A percentile compares a stretch with the other conserved stretches of the same genome.
Evolutionary conservation across 2,888 invertebrate genomes (phyloP).

Genomic region (Eumacrocentrus americanus): DNA sequence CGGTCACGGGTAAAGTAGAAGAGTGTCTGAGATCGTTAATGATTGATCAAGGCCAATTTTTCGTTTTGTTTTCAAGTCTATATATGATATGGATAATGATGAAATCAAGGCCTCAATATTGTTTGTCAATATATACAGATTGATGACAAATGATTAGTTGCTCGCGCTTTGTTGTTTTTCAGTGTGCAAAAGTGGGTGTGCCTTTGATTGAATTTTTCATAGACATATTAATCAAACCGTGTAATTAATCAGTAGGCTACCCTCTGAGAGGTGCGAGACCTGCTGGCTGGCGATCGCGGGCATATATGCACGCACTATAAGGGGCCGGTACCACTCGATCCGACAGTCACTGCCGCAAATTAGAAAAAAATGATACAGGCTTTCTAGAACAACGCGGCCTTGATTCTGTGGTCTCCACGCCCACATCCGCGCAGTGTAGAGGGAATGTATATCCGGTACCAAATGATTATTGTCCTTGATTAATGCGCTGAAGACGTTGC

Average conservation of each 20-base stretch:
- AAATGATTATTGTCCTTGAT: conserved; percentile 18
- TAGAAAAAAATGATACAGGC: conserved; percentile 34
- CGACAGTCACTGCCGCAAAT: conserved; percentile 36
- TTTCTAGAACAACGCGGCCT: conserved; percentile 46
- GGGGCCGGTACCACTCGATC: conserved; percentile 28
- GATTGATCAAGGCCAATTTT: neutral
- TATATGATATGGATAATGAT: too few relatives aligned
- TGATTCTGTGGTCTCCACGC: conserved; percentile 42
- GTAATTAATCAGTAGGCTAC: too few relatives aligned
- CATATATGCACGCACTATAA: too few relatives aligned
- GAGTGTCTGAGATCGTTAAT: neutral
- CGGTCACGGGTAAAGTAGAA: too few relatives aligned
- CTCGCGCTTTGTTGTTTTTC: too few relatives aligned
- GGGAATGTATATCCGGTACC: conserved; percentile 45
- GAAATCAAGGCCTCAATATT: neutral
- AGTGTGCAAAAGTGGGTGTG: too few relatives aligned
- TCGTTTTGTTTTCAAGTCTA: neutral
- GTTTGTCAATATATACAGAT: neutral
- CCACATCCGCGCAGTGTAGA: conserved; percentile 41
- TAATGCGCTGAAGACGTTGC: neutral
- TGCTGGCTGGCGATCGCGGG: too few relatives aligned
- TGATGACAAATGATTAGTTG: too few relatives aligned
- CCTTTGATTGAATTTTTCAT: too few relatives aligned
- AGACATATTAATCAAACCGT: too few relatives aligned
- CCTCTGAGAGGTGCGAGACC: too few relatives aligned